Evolutionary conservation across 2,797 vertebrate species (phyloP).

Genomic region (Limosa lapponica): DNA sequence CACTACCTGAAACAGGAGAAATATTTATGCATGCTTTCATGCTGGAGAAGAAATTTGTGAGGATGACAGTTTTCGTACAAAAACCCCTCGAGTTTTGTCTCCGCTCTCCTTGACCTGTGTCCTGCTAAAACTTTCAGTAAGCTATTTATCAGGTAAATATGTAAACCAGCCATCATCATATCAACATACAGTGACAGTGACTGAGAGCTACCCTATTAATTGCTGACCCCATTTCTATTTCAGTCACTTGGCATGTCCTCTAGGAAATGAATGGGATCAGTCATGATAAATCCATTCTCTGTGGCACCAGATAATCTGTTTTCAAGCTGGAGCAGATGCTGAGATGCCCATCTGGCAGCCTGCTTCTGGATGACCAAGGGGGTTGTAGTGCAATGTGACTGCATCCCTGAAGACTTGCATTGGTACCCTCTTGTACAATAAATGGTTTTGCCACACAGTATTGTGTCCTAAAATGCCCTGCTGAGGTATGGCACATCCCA

Average conservation of each 20-base stretch:
- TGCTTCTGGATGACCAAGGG: neutral
- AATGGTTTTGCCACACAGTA: neutral
- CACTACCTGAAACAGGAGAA: neutral
- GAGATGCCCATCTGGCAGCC: neutral
- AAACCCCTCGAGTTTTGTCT: neutral
- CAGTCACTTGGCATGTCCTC: slow-evolving; percentile 3
- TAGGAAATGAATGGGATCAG: slow-evolving; percentile 43
- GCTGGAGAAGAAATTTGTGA: neutral
- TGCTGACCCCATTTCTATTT: slow-evolving; percentile 66
- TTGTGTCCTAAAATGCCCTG: neutral
- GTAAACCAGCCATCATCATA: neutral
- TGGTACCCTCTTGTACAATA: neutral
- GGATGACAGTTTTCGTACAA: neutral
- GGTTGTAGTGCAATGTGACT: neutral
- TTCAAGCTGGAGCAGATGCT: slow-evolving; percentile 4
- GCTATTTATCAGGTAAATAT: slow-evolving; percentile 42
- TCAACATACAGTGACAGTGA: slow-evolving; percentile 14
- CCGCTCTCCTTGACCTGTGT: neutral
- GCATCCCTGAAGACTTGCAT: neutral
- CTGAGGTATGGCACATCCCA: neutral
- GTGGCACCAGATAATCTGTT: slow-evolving; percentile 40
- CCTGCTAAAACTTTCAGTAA: neutral
- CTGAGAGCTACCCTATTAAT: slow-evolving; percentile 28
- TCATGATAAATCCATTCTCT: slow-evolving; percentile 24
- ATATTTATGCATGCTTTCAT: neutral